Percentiles rank a stretch among this genome's conserved stretches.
Conservation (phyloP, 2,888 invertebrate species). For the Spodoptera exigua region DNA sequence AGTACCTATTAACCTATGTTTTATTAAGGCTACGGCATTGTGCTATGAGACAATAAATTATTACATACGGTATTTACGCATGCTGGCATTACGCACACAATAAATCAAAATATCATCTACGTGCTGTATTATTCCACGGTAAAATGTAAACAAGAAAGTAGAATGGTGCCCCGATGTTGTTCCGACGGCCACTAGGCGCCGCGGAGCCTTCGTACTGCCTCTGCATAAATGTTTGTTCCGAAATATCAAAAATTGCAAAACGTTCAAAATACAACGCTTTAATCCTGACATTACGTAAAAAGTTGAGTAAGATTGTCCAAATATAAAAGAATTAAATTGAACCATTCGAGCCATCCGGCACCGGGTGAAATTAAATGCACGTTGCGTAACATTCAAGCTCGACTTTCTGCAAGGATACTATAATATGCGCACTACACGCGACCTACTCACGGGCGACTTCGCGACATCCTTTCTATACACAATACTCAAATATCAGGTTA, state of each 20-base stretch:
- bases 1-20: background rate
- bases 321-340: conserved; percentile 77
- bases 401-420: conserved; percentile 71
- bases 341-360: conserved; percentile 71
- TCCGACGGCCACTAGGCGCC: conserved; percentile 49
- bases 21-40: conserved; percentile 37
- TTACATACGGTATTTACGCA: conserved; percentile 52
- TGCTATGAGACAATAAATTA: conserved; percentile 50
- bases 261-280: conserved; percentile 73
- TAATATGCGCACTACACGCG: conserved; percentile 53
- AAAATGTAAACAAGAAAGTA: conserved; percentile 72
- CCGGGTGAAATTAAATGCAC: conserved; percentile 72
- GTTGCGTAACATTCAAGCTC: conserved; percentile 71
- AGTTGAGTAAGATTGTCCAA: conserved; percentile 82
- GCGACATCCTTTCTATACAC: conserved; percentile 48
- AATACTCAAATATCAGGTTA: conserved; percentile 37
- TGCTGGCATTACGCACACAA: conserved; percentile 51
- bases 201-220: conserved; percentile 65
- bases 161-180: conserved; percentile 66
- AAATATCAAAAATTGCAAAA: conserved; percentile 84
- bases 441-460: conserved; percentile 43
- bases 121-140: conserved; percentile 62
- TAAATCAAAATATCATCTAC: conserved; percentile 66
- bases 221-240: conserved; percentile 75
- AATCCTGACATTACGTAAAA: conserved; percentile 84